Percentiles rank a stretch among this genome's conserved stretches.
Evolutionary conservation across 2,797 vertebrate genomes (phyloP).

Genomic region (Schizopygopsis pylzovi): DNA sequence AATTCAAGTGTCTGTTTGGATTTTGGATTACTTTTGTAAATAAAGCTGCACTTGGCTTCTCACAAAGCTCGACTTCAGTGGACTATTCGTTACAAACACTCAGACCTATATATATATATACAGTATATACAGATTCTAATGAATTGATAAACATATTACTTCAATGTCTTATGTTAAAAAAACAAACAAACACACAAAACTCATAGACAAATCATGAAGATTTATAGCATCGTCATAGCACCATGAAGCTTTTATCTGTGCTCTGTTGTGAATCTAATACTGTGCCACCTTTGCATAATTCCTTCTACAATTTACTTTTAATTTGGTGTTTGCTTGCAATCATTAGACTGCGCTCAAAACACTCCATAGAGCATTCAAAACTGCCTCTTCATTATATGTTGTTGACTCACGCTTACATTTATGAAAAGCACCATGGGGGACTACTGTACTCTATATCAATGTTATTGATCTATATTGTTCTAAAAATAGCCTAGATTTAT

Average conservation of each 20-base stretch:
- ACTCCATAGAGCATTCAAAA: constrained; percentile 8
- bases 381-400: not conserved
- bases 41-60: too few relatives aligned
- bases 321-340: constrained; percentile 49
- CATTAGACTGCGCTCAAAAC: constrained; percentile 41
- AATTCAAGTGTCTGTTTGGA: too few relatives aligned
- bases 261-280: constrained; percentile 15
- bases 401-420: not conserved
- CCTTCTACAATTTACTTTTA: constrained; percentile 52
- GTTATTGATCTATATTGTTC: not conserved
- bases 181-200: too few relatives aligned
- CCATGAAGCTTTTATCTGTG: not conserved
- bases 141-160: too few relatives aligned
- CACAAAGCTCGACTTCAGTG: too few relatives aligned
- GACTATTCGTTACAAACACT: too few relatives aligned
- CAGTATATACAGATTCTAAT: too few relatives aligned
- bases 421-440: not conserved
- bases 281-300: constrained; percentile 42
- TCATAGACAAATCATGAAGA: not conserved
- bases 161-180: too few relatives aligned
- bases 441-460: not conserved
- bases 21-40: too few relatives aligned
- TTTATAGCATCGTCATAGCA: not conserved
- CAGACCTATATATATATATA: too few relatives aligned
- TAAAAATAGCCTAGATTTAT: not conserved